Evolutionary conservation across 2,113 vertebrate species (phyloP), one percentile per base, ranked within the genome.

Genomic region (Candoia aspera): DNA sequence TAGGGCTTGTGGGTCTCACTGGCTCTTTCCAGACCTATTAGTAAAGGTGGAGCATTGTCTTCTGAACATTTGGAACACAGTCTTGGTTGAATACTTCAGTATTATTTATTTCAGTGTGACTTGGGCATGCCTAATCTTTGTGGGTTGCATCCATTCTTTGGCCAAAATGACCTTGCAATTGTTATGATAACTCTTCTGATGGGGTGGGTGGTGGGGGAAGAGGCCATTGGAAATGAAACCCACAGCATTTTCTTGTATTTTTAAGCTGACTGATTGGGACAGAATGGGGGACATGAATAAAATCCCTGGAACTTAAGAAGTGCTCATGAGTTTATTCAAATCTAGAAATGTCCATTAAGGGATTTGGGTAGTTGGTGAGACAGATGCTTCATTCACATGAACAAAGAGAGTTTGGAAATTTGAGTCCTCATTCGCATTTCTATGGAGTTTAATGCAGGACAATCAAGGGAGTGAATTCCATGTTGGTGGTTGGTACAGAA

Each of bases 251-350:
- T n/a, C 53, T 93, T 93, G 64, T 91, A 88, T 96, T 96, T 95
- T 90, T 86, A 96, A 94, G 94, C 84, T 79, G 91, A 95, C 84
- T 91, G 93, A 93, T 92, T 93, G 95, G 95, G 94, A 90, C 87
- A 64, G 92, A 92, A 91, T 95, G 92, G 91, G 42, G 1, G 0
- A 90, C 92, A 59, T 94, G 93, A 97, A 96, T 95, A 96, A 96
- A 97, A 93, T 93, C 94, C 91, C 95, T 96, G 94, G 94, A 94
- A n/a, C 3, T 95, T 91, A 60, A 13, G 57, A 68, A 85, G 87
- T 0, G 88, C 0, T 88, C 92, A 94, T 95, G 93, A 57, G 24
- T 93, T 95, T 94, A 46, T 93, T 96, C 55, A 86, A 93, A 92
- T 13, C 24, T 37, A 37, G 46, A 85, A 68, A 26, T 46, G 21